Evolutionary conservation across 2,113 vertebrate genomes (phyloP), one percentile per base, ranked within the genome.

Genomic region (Heterotis niloticus): DNA sequence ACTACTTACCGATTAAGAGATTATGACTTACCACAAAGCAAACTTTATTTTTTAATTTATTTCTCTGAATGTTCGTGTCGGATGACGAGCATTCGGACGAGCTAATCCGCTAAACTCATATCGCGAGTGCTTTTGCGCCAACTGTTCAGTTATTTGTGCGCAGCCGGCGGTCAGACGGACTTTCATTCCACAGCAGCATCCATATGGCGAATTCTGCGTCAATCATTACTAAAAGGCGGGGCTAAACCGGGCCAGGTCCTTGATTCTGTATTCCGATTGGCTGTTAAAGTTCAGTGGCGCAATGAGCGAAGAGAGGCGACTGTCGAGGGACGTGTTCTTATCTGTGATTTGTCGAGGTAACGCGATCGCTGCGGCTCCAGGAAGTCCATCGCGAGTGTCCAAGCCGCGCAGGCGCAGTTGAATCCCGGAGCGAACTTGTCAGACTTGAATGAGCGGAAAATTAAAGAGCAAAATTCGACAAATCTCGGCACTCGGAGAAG

Each of bases 191-290:
- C 54, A 60, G 16, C 18, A 52, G 28, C 68, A 80, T 80, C 77
- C 81, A 75, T 77, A 71, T 82, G 81, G 77, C 77, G 79, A 69
- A 62, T 68, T 65, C 52, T 76, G 65, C 56, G 81, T 79, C 81
- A 82, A 79, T 82, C 81, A 79, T 64, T 14, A 11, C 17, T 24
- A 44, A n/a, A n/a, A 66, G 79, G 54, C 71, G 79, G 64, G 57
- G 28, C 64, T 60, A 52, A 28, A 65, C 28, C 51, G 54, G 24
- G 9, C 0, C n/a, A 12, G 51, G 14, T 5, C 57, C 67, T 69
- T 9, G 4, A 13, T 4, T 4, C 24, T 52, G 4, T 20, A 65
- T 66, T 28, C 51, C 66, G 51, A 56, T 79, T 79, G 78, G 78
- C 28, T 64, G 16, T 14, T 26, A 57, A 23, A 56, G 57, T 73